phyloP scores from a whole-genome alignment of 2,113 vertebrate species.

The Mormoops blainvillei region DNA sequence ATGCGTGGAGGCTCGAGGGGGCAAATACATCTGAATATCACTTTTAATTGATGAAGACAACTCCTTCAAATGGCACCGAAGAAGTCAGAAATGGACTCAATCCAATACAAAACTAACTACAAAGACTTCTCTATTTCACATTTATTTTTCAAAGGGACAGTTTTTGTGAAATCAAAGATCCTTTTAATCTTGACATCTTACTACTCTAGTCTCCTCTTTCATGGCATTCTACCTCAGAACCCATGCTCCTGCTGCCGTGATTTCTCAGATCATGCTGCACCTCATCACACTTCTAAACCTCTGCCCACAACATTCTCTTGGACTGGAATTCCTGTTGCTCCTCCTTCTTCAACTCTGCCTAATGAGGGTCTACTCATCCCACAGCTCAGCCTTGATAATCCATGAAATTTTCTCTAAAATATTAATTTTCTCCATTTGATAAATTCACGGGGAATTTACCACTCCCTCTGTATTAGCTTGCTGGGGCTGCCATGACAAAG shows the following conservation, averaged over 20 bases:
- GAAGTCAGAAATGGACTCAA: neutral
- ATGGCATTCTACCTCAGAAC: neutral
- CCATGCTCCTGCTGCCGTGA: neutral
- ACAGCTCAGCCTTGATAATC: neutral
- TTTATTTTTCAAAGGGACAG: neutral
- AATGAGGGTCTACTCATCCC: neutral
- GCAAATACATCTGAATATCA: neutral
- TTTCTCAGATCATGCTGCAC: neutral
- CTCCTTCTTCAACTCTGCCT: neutral
- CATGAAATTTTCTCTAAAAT: neutral
- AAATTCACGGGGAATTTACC: neutral
- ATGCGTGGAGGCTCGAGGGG: neutral
- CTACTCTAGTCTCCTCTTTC: neutral
- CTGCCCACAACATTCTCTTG: neutral
- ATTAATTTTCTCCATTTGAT: neutral
- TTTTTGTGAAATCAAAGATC: neutral
- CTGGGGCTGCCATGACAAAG: neutral
- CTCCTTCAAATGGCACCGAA: neutral
- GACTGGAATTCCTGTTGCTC: neutral
- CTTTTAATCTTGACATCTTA: neutral
- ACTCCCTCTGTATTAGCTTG: neutral
- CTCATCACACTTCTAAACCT: neutral
- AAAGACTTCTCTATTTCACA: neutral
- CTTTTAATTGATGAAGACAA: neutral
- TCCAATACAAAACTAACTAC: neutral